phyloP scores from a whole-genome alignment of 2,888 invertebrate species.

The Amphipoea lucens region DNA sequence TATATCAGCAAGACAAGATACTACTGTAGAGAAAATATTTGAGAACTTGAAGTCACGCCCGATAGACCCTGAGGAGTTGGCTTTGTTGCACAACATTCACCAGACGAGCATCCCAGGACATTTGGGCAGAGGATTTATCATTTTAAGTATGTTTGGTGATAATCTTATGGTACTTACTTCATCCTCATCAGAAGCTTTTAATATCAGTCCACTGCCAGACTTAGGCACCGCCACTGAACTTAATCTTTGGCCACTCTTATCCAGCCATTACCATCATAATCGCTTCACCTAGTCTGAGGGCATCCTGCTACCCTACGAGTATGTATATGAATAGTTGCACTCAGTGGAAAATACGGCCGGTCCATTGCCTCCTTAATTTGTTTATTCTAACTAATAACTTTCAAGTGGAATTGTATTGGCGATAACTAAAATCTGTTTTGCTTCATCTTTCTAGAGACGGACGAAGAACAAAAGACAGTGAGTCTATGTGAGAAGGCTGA shows the following conservation, averaged over 20 bases:
- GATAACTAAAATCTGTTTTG: not conserved
- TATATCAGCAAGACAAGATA: conserved; percentile 78
- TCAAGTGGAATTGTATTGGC: not conserved
- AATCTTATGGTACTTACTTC: not conserved
- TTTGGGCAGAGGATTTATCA: conserved; percentile 80
- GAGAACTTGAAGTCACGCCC: conserved; percentile 76
- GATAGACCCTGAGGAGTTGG: conserved; percentile 83
- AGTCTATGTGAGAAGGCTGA: conserved; percentile 71
- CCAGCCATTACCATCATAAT: not conserved
- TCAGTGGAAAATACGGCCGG: not conserved
- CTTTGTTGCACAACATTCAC: conserved; percentile 81
- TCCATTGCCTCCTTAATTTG: not conserved
- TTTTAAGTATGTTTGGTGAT: conserved; percentile 72
- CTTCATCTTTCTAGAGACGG: conserved; percentile 67
- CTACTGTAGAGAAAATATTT: conserved; percentile 72
- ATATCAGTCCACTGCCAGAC: not conserved
- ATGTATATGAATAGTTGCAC: not conserved
- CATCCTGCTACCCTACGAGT: not conserved
- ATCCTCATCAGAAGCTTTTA: not conserved
- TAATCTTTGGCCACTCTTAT: not conserved
- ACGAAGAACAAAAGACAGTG: conserved; percentile 73
- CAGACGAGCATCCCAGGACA: conserved; percentile 76
- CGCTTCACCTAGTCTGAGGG: not conserved
- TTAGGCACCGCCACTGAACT: not conserved
- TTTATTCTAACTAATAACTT: not conserved